Evolutionary conservation across 64 coral and sea anemone genomes (phyloP), one percentile per base, ranked within the genome.

Genomic region (Cladopsammia gracilis): DNA sequence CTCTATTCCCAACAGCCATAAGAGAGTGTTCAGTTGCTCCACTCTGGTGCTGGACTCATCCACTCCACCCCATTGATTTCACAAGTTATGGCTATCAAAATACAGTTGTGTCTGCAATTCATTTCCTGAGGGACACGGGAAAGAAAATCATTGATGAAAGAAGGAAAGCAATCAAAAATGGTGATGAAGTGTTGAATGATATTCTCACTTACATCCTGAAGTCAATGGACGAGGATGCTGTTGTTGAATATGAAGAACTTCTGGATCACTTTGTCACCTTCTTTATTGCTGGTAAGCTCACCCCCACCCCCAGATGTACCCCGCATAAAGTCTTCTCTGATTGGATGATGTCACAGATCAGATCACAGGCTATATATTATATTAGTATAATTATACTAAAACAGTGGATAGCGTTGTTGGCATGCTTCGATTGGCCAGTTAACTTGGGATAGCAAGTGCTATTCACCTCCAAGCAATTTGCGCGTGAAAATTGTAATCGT

Each of bases 201-300:
- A 66, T 95, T 20, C 82, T 98, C 8, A 75, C 89, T 15, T 75
- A 70, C 11, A 81, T 98, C 22, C 67, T 98, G 0, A 86, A 53
- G 22, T 86, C 86, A 24, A 42, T 22, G 20, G 72, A 73, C 23
- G 49, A 90, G 23, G 93, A 95, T 20, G 20, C 61, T 2, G 62
- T 59, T 13, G 16, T 95, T 43, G 89, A 73, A 20, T 67, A 93
- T 71, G 96, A 95, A 71, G 93, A 95, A 47, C 48, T 95, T 34
- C 12, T 98, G 24, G 96, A 98, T 93, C 89, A 98, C 25, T 86
- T 98, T 95, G 71, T 98, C 22, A 95, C 89, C 0, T 86, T 95
- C 14, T 95, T 98, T 80, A 16, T 92, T 79, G 48, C 89, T 50
- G 96, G 96, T 98, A 89, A 87, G 67, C 34, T 58, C 2, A 34